Conservation (phyloP, 2,113 vertebrate genomes). For the human (Homo sapiens) region DNA sequence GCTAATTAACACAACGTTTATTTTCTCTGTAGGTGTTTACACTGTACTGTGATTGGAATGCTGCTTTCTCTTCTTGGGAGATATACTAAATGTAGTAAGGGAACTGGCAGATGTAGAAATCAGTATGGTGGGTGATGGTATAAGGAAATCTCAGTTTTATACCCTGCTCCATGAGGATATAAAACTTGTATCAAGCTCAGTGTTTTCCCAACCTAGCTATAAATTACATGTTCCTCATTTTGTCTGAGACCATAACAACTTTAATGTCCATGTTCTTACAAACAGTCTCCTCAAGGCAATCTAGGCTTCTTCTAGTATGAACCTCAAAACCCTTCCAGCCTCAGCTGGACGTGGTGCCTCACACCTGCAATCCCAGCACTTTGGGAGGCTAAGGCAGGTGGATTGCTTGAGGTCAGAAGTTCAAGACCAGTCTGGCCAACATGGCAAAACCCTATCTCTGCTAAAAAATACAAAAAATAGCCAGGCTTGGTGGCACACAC, state of each 20-base stretch:
- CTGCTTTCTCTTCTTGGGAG: background rate
- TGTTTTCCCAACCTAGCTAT: background rate
- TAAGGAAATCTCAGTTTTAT: background rate
- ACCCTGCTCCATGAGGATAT: background rate
- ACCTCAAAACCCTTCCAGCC: background rate
- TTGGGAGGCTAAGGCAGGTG: too few species aligned
- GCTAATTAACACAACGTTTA: background rate
- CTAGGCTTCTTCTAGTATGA: background rate
- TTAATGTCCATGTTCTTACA: background rate
- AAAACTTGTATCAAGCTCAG: background rate
- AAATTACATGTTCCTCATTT: background rate
- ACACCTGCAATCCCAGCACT: too few species aligned
- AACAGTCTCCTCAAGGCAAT: background rate
- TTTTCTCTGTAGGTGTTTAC: background rate
- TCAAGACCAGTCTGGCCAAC: too few species aligned
- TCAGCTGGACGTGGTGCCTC: too few species aligned
- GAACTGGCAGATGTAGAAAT: background rate
- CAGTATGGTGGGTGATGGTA: too few species aligned
- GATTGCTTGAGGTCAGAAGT: too few species aligned
- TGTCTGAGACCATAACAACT: background rate
- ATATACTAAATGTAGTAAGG: background rate
- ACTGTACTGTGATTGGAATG: background rate
- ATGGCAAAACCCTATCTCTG: too few species aligned
- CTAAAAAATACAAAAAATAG: too few species aligned
- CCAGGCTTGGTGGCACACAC: too few species aligned